phyloP scores from a whole-genome alignment of 1,140 invertebrate genomes.

The Chelonus insularis region DNA sequence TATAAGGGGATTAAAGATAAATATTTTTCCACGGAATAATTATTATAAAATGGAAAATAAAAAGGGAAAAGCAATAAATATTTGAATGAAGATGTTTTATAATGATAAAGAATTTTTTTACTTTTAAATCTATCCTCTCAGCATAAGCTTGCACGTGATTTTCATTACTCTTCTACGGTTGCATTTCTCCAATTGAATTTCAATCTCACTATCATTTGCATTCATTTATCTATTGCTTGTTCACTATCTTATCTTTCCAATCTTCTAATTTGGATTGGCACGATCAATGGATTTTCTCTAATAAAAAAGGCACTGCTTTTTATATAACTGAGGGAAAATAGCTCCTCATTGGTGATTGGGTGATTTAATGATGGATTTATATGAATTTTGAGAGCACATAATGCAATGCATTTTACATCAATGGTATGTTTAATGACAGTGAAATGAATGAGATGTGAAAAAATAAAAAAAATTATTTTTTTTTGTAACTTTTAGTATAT shows the following conservation, averaged over 20 bases:
- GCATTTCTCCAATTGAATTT: not conserved
- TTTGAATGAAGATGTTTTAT: no score
- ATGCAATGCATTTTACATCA: not conserved
- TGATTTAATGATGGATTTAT: conserved; percentile 6
- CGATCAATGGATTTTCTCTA: conserved; percentile 4
- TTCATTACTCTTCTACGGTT: no score
- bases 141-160: no score
- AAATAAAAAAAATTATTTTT: not conserved
- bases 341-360: conserved; percentile 1
- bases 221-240: conserved; percentile 1
- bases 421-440: not conserved
- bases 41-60: no score
- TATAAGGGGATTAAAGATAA: no score
- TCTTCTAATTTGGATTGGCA: conserved; percentile 21
- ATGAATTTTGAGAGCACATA: not conserved
- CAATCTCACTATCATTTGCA: not conserved
- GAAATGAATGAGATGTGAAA: not conserved
- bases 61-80: no score
- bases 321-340: conserved; percentile 16
- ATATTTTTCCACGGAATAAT: no score
- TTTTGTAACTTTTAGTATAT: not conserved
- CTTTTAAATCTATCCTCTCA: no score
- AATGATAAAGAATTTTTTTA: no score
- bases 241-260: conserved; percentile 1
- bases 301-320: conserved; percentile 29